A percentile compares a stretch with the other conserved stretches of the same genome.
Evolutionary conservation across 2,888 invertebrate species (phyloP).

Genomic region (Nysson spinosus): DNA sequence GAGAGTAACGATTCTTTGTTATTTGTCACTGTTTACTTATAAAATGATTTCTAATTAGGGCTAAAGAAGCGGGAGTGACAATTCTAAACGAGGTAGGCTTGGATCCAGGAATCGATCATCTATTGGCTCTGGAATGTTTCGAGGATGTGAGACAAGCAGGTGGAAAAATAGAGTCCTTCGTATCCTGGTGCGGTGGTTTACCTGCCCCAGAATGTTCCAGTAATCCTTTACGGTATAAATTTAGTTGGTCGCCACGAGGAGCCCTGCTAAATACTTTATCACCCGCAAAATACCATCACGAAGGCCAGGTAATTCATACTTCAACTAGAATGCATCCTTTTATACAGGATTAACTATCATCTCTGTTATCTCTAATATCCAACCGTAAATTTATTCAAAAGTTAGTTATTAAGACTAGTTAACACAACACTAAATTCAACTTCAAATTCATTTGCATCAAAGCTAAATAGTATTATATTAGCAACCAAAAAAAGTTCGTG

Average conservation of each 20-base stretch:
- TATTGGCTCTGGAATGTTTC: conserved; percentile 97
- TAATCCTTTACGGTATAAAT: conserved; percentile 93
- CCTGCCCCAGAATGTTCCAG: conserved; percentile 98
- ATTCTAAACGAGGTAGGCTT: conserved; percentile 97
- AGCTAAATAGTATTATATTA: no score
- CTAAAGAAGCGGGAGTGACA: conserved; percentile 92
- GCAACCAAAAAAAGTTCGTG: no score
- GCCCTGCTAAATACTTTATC: conserved; percentile 94
- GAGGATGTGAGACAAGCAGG: conserved; percentile 93
- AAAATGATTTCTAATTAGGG: no score
- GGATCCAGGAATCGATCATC: conserved; percentile 99
- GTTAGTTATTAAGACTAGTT: no score
- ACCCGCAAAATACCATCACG: conserved; percentile 90
- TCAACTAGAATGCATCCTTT: no score
- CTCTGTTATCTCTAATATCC: no score
- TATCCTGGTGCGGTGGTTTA: conserved; percentile 97
- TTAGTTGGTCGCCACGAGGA: conserved; percentile 98
- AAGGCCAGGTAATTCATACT: conserved; percentile 85
- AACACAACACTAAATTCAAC: no score
- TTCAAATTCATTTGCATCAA: no score
- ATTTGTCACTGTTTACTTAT: no score
- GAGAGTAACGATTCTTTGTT: no score
- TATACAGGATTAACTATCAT: no score
- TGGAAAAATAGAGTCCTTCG: conserved; percentile 95
- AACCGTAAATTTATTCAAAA: no score